Base-by-base conservation (phyloP, 2,113 vertebrate genomes). In the Nothobranchius kuhntae region DNA sequence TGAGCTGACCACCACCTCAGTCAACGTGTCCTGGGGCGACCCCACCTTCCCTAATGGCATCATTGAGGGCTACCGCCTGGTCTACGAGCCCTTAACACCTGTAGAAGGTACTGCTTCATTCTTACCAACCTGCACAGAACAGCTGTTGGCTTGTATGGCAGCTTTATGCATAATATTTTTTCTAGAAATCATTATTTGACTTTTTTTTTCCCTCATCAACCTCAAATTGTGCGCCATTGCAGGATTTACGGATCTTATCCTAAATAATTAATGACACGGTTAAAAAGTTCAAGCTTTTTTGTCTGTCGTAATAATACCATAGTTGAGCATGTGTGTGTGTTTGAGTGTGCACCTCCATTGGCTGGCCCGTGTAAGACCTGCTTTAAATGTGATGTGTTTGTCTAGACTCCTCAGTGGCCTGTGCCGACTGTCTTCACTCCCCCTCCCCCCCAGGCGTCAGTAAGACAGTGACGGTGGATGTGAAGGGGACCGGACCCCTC, bases 391-490 rank as follows among this genome's bases (percentile, higher is more conserved):
- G 86, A 72, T 89, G 77, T 88, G 88, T 92, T 81, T 89, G 78
- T 89, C 85, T 67, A 90, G 89, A 86, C 71, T 89, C 91, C 65
- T 92, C 91, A 85, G 87, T 89, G 91, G 89, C 87, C 88, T 93
- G 87, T 91, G 87, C 77, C 89, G 88, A 91, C 82, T 91, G 90
- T 90, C 89, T 87, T 58, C 86, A 88, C 91, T 92, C 87, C 88
- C 89, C 88, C 85, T 91, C 85, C 85, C 77, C 87, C 71, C 10
- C 93, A 97, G 98, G 98, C 0, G 94, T 99, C 86, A 99, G 98
- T 92, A 98, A 98, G 93, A 98, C 96, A 0, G 97, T 99, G 64
- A 98, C 96, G 0, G 96, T 99, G 90, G 98, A 99, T 0, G 96
- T 99, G 90, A 98, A 96, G 88, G 96, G 95, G 3, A 92, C 68